These are phyloP conservation scores for Drosophila sproati DNA, from an alignment of 1,140 invertebrate species.

Conservation along the genomic window DNA sequence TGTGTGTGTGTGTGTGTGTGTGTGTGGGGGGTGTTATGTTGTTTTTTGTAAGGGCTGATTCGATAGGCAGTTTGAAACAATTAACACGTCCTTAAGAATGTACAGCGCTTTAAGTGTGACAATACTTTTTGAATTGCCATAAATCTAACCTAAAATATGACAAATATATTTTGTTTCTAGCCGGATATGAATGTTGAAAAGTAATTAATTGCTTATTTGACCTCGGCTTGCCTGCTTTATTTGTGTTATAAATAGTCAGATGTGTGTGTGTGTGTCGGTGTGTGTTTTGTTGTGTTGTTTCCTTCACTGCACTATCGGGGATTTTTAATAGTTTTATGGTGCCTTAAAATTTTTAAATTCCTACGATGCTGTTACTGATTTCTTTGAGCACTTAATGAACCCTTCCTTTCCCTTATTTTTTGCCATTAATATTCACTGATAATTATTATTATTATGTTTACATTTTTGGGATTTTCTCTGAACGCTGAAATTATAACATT, in stretches of 20 bases:
- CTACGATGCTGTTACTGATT: slow-evolving; percentile 30
- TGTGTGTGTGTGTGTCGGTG: slow-evolving; percentile 7
- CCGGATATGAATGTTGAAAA: neutral
- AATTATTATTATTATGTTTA: slow-evolving; percentile 19
- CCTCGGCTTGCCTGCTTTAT: slow-evolving; percentile 6
- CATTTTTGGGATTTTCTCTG: neutral
- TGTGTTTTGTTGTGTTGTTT: neutral
- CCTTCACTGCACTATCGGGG: slow-evolving; percentile 14
- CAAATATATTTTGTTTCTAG: neutral
- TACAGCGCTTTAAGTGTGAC: neutral
- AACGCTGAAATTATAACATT: slow-evolving; percentile 19
- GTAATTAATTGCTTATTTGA: slow-evolving; percentile 4
- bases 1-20: neutral
- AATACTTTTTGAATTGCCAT: neutral
- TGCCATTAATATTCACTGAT: slow-evolving; percentile 33
- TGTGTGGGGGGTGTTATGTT: neutral
- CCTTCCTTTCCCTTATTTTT: neutral
- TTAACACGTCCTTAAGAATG: slow-evolving; percentile 19
- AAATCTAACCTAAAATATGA: neutral
- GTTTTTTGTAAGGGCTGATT: slow-evolving; percentile 2
- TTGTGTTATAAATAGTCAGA: neutral
- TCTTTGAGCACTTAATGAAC: slow-evolving; percentile 17
- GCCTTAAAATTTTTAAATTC: slow-evolving; percentile 35
- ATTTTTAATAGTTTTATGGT: slow-evolving; percentile 44
- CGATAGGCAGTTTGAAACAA: slow-evolving; percentile 9